Conservation (phyloP, 2,888 invertebrate species). For the Agriotes lineatus region DNA sequence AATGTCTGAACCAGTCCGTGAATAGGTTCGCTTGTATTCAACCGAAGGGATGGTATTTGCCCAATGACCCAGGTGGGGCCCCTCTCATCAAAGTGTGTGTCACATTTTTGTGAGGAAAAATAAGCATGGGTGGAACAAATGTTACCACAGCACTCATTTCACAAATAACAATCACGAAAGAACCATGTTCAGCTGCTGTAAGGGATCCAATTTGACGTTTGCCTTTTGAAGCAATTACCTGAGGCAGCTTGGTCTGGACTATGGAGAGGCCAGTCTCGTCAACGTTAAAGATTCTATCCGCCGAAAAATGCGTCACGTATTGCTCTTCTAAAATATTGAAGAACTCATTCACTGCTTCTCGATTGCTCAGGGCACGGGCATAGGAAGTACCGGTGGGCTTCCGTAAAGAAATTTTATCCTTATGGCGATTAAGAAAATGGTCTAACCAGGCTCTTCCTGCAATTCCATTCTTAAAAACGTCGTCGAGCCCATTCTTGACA, state of each 20-base stretch:
- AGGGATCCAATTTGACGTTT: slow-evolving; percentile 4
- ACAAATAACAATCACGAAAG: too few species aligned
- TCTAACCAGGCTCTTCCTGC: slow-evolving; percentile 9
- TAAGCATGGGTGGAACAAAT: background rate
- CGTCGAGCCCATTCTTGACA: background rate
- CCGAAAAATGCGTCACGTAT: too few species aligned
- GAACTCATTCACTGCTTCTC: background rate
- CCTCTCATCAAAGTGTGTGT: background rate
- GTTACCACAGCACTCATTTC: background rate
- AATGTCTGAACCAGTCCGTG: background rate
- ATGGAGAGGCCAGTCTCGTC: background rate
- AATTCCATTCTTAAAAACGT: background rate
- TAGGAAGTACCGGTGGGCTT: slow-evolving; percentile 1
- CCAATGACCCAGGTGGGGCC: background rate
- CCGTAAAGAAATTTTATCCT: background rate
- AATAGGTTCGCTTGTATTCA: background rate
- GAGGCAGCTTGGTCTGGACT: background rate
- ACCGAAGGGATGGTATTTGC: background rate
- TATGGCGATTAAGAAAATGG: slow-evolving; percentile 1
- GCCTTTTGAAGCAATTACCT: background rate
- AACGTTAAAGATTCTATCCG: background rate
- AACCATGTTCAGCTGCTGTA: background rate
- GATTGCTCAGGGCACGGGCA: background rate
- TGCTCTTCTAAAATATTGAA: background rate
- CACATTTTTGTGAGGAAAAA: slow-evolving; percentile 9